Percentiles rank a stretch among this genome's conserved stretches.
Evolutionary conservation across 2,797 vertebrate genomes (phyloP).

Genomic region (Spea hammondii): DNA sequence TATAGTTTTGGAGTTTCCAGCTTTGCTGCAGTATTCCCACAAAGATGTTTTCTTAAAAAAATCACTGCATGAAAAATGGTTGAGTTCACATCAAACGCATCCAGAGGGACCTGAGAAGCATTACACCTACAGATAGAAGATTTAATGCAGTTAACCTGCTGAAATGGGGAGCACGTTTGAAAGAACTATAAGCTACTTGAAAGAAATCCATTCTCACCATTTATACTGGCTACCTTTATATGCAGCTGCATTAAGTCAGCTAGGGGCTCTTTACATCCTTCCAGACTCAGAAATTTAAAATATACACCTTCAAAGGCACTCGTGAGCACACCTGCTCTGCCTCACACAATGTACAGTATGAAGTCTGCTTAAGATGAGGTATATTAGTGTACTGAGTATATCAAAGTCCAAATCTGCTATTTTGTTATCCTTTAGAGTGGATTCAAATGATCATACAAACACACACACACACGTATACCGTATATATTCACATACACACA

Average conservation of each 20-base stretch:
- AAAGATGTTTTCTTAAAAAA: slow-evolving; percentile 54
- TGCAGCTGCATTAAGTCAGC: slow-evolving; percentile 61
- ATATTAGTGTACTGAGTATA: slow-evolving; percentile 7
- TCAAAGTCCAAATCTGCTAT: too few species aligned
- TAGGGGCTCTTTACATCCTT: slow-evolving; percentile 59
- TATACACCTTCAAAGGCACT: slow-evolving; percentile 24
- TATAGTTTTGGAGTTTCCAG: background rate
- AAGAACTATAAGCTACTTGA: slow-evolving; percentile 65
- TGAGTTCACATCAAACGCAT: slow-evolving; percentile 63
- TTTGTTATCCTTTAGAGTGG: too few species aligned
- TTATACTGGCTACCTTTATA: slow-evolving; percentile 62
- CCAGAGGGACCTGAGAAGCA: slow-evolving; percentile 58
- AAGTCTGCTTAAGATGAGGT: slow-evolving; percentile 8
- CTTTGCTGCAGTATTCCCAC: slow-evolving; percentile 14
- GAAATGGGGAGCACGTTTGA: slow-evolving; percentile 63
- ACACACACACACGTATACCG: too few species aligned
- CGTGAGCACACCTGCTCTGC: slow-evolving; percentile 1
- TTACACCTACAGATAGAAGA: slow-evolving; percentile 64
- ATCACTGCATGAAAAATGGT: slow-evolving; percentile 54
- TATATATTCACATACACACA: too few species aligned
- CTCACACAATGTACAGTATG: background rate
- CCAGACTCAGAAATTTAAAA: slow-evolving; percentile 18
- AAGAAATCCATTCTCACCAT: slow-evolving; percentile 63
- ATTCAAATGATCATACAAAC: too few species aligned
- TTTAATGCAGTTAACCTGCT: slow-evolving; percentile 75